Percentiles rank a stretch among this genome's conserved stretches.
These are phyloP conservation scores for Drosophila niveifrons DNA, from an alignment of 2,888 invertebrate species.

Conservation along the genomic window DNA sequence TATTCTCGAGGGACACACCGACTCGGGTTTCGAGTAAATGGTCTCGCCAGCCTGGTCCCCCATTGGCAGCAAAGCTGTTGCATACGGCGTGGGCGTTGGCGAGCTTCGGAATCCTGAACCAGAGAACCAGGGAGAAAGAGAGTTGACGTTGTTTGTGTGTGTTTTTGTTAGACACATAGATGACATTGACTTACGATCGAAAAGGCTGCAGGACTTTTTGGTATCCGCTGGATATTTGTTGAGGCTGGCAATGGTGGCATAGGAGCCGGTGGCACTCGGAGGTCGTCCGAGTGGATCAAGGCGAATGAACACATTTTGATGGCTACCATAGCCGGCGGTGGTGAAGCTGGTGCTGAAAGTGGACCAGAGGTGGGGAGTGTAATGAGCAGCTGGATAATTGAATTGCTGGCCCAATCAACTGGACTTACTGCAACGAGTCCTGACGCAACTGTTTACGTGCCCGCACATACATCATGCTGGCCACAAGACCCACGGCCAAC, in stretches of 20 bases:
- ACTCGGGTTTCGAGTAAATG: conserved; percentile 86
- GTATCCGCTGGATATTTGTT: conserved; percentile 89
- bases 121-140: conserved; percentile 24
- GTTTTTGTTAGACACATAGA: not conserved
- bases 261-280: conserved; percentile 91
- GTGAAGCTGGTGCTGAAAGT: conserved; percentile 90
- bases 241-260: conserved; percentile 93
- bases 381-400: conserved; percentile 36
- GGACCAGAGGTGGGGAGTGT: conserved; percentile 4
- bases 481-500: conserved; percentile 83
- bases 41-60: conserved; percentile 84
- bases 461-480: conserved; percentile 85
- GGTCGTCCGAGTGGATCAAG: conserved; percentile 90
- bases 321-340: conserved; percentile 91
- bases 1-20: conserved; percentile 88
- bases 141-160: conserved; percentile 19
- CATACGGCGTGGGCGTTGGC: conserved; percentile 90
- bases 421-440: conserved; percentile 85
- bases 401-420: conserved; percentile 35
- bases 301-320: conserved; percentile 91
- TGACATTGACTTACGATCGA: conserved; percentile 81
- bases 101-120: conserved; percentile 84
- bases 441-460: conserved; percentile 85
- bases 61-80: conserved; percentile 88
- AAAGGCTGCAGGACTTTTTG: conserved; percentile 85